phyloP scores from a whole-genome alignment of 2,888 invertebrate species.

The Tiliacea citrago region DNA sequence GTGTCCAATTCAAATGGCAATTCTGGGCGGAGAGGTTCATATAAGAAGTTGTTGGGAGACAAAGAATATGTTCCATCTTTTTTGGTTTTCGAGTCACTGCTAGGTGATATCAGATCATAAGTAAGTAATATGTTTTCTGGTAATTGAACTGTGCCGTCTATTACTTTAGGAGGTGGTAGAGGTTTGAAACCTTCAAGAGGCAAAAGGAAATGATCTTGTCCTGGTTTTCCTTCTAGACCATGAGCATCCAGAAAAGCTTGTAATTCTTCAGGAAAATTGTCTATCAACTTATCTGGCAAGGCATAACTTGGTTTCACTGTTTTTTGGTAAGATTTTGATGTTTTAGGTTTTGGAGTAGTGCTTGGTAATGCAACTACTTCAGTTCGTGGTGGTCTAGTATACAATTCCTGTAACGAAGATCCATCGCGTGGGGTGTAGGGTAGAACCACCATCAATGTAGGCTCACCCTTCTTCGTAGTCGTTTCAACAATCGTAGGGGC shows the following conservation, averaged over 20 bases:
- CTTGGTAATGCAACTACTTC: constrained; percentile 87
- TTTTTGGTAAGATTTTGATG: constrained; percentile 69
- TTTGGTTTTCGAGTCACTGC: constrained; percentile 69
- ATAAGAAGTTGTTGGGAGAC: constrained; percentile 80
- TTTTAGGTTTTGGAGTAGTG: constrained; percentile 77
- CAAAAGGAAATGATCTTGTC: constrained; percentile 83
- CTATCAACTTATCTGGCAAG: constrained; percentile 73
- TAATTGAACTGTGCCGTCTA: constrained; percentile 83
- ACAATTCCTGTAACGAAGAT: constrained; percentile 91
- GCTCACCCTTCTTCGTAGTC: constrained; percentile 77
- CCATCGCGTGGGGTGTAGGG: constrained; percentile 91
- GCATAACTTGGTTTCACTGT: constrained; percentile 73
- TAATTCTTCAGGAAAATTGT: constrained; percentile 81
- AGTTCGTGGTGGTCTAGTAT: constrained; percentile 92
- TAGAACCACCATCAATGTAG: constrained; percentile 92
- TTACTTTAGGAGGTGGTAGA: constrained; percentile 81
- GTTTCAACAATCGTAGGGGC: constrained; percentile 71
- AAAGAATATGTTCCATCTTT: constrained; percentile 66
- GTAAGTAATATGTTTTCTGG: constrained; percentile 86
- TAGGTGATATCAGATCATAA: constrained; percentile 83
- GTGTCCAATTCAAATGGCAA: constrained; percentile 83
- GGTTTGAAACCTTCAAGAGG: constrained; percentile 88
- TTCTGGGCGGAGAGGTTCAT: constrained; percentile 83
- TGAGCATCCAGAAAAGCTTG: constrained; percentile 85
- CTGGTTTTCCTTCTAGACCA: constrained; percentile 82